A percentile compares a stretch with the other conserved stretches of the same genome.
These are phyloP conservation scores for Fissipunctia ypsillon DNA, from an alignment of 2,888 invertebrate genomes.

Conservation along the genomic window DNA sequence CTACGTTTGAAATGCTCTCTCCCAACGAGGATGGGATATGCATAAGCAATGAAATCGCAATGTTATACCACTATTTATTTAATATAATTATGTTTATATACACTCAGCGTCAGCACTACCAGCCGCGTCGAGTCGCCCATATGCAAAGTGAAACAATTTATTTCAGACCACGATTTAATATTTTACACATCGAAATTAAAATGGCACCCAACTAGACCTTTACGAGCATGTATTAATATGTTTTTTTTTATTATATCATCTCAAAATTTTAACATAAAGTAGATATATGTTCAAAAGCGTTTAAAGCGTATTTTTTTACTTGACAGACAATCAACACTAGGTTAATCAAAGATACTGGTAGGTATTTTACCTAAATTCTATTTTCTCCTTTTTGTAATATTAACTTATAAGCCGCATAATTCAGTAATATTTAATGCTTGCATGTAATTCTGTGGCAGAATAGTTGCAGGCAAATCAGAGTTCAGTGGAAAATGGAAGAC, in stretches of 20 bases:
- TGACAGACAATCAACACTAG: background rate
- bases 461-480: constrained; percentile 32
- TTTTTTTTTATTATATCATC: background rate
- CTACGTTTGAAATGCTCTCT: background rate
- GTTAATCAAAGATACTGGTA: too few species aligned
- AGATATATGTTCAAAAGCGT: background rate
- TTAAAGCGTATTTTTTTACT: background rate
- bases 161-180: constrained; percentile 6
- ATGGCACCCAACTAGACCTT: background rate
- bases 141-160: constrained; percentile 4
- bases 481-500: constrained; percentile 30
- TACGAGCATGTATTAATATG: background rate
- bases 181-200: background rate
- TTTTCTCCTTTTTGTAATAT: background rate
- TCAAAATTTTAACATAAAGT: background rate
- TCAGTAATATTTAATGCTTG: background rate
- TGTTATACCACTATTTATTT: background rate
- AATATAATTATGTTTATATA: background rate
- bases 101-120: background rate
- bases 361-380: background rate
- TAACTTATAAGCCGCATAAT: background rate
- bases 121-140: constrained; percentile 2
- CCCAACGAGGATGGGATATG: background rate
- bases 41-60: background rate
- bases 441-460: constrained; percentile 5